These are phyloP conservation scores for Sardinella longiceps DNA, from an alignment of 2,797 vertebrate genomes.

Conservation along the genomic window DNA sequence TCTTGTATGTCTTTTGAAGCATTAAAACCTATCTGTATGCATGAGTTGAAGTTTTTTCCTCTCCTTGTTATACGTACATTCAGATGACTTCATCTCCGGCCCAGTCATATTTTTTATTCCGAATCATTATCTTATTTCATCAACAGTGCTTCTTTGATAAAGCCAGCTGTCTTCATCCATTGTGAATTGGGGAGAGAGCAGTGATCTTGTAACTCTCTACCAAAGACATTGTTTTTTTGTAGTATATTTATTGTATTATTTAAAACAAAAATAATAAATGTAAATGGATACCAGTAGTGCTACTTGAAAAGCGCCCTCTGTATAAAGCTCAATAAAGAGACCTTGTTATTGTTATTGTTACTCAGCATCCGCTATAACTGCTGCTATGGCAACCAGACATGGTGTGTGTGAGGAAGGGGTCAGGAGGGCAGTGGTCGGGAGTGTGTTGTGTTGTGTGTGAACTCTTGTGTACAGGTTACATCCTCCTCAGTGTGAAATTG, in stretches of 20 bases:
- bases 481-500: background rate
- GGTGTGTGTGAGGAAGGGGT: background rate
- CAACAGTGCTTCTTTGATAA: slow-evolving; percentile 57
- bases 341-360: slow-evolving; percentile 13
- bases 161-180: slow-evolving; percentile 68
- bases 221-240: slow-evolving; percentile 79
- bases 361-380: slow-evolving; percentile 1
- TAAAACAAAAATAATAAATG: slow-evolving; percentile 79
- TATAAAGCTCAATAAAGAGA: slow-evolving; percentile 40
- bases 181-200: slow-evolving; percentile 76
- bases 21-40: slow-evolving; percentile 87
- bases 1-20: slow-evolving; percentile 87
- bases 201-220: slow-evolving; percentile 78
- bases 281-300: slow-evolving; percentile 80
- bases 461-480: background rate
- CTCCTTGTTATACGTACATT: slow-evolving; percentile 71
- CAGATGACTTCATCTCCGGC: slow-evolving; percentile 64
- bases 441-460: background rate
- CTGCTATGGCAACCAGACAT: background rate
- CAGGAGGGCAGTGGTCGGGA: background rate
- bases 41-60: slow-evolving; percentile 82
- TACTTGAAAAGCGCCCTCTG: slow-evolving; percentile 75
- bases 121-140: slow-evolving; percentile 58
- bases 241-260: slow-evolving; percentile 89
- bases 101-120: slow-evolving; percentile 58